Conservation (phyloP, 2,797 vertebrate genomes). For the Anableps anableps region DNA sequence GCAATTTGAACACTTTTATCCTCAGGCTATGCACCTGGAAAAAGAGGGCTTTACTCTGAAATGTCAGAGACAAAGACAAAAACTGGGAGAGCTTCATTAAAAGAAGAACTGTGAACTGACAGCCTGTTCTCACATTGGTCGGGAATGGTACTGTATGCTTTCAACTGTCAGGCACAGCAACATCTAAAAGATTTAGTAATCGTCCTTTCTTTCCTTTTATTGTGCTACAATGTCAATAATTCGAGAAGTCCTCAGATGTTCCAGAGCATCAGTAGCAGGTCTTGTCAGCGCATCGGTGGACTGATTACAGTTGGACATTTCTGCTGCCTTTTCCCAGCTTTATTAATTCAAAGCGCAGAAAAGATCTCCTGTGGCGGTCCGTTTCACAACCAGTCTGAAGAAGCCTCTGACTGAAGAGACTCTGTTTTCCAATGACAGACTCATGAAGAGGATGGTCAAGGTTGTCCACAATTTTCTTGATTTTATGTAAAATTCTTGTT, state of each 20-base stretch:
- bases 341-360: too few relatives aligned
- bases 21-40: conserved; percentile 24
- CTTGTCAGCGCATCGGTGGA: fast-evolving
- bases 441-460: too few relatives aligned
- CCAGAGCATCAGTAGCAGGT: not conserved
- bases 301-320: not conserved
- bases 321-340: not conserved
- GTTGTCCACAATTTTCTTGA: too few relatives aligned
- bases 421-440: too few relatives aligned
- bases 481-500: too few relatives aligned
- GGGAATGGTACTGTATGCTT: not conserved
- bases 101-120: conserved; percentile 12
- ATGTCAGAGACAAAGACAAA: conserved; percentile 33
- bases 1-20: conserved; percentile 43
- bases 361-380: too few relatives aligned
- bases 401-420: too few relatives aligned
- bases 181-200: not conserved
- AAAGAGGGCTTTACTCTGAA: conserved; percentile 14
- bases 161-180: conserved; percentile 6
- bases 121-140: not conserved
- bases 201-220: not conserved
- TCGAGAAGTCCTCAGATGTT: not conserved
- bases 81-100: conserved; percentile 34
- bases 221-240: not conserved
- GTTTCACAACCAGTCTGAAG: too few relatives aligned